phyloP scores from a whole-genome alignment of 2,888 invertebrate genomes.

The Podotricha telesiphe region DNA sequence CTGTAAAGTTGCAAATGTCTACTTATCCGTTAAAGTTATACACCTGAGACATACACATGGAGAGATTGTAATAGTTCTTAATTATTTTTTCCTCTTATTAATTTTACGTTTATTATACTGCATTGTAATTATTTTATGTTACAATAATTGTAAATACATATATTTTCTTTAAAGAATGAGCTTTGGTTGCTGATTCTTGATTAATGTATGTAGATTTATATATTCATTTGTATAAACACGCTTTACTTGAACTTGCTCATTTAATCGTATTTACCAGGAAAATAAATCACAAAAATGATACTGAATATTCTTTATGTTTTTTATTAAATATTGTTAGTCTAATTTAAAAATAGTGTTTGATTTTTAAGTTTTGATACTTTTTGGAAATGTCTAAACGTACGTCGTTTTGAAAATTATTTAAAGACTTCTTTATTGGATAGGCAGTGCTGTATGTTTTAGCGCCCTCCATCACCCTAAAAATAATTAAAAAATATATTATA shows the following conservation, averaged over 20 bases:
- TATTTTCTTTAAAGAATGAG: slow-evolving; percentile 7
- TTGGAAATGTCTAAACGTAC: not conserved
- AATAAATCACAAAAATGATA: not conserved
- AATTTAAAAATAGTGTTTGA: too few species aligned
- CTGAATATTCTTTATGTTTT: not conserved
- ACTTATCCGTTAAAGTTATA: too few species aligned
- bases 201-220: too few species aligned
- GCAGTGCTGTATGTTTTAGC: slow-evolving; percentile 1
- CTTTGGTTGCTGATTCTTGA: slow-evolving; percentile 9
- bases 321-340: not conserved
- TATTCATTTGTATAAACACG: not conserved
- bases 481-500: not conserved
- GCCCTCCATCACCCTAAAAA: slow-evolving; percentile 21
- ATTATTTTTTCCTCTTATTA: too few species aligned
- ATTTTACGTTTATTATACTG: not conserved
- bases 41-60: too few species aligned
- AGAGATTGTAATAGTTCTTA: too few species aligned
- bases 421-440: not conserved
- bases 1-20: too few species aligned
- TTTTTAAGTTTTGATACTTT: not conserved
- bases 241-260: not conserved
- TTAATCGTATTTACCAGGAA: not conserved
- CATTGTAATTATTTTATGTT: not conserved
- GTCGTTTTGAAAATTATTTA: not conserved
- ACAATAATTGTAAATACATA: not conserved